phyloP scores from a whole-genome alignment of 1,140 invertebrate genomes.

The Aethina tumida region DNA sequence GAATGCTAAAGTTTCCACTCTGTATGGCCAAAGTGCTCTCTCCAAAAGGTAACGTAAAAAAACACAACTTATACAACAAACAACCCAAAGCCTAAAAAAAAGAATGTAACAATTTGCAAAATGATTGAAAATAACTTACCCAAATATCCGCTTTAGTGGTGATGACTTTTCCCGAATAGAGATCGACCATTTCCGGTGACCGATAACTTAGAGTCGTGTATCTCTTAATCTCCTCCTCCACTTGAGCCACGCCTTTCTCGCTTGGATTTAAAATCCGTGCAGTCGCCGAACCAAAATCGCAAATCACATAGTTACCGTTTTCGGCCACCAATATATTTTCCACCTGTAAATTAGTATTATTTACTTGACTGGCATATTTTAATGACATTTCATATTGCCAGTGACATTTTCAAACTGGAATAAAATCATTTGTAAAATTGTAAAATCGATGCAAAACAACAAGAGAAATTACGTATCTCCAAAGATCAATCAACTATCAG shows the following conservation, averaged over 20 bases:
- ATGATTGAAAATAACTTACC: slow-evolving; percentile 41
- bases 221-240: slow-evolving; percentile 89
- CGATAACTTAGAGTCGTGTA: slow-evolving; percentile 92
- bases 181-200: slow-evolving; percentile 92
- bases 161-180: slow-evolving; percentile 79
- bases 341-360: slow-evolving; percentile 52
- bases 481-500: too few relatives aligned
- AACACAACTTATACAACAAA: slow-evolving; percentile 85
- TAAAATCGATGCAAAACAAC: too few relatives aligned
- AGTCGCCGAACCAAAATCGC: slow-evolving; percentile 46
- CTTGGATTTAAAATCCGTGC: slow-evolving; percentile 64
- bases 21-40: slow-evolving; percentile 91
- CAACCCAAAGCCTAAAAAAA: slow-evolving; percentile 72
- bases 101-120: slow-evolving; percentile 2
- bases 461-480: too few relatives aligned
- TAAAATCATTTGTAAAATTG: too few relatives aligned
- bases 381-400: too few relatives aligned
- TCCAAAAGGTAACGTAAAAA: slow-evolving; percentile 86
- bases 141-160: slow-evolving; percentile 91
- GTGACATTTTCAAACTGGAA: too few relatives aligned
- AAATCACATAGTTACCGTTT: slow-evolving; percentile 15
- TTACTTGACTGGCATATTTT: too few relatives aligned
- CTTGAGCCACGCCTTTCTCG: slow-evolving; percentile 57
- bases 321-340: slow-evolving; percentile 67
- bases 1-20: slow-evolving; percentile 80